A percentile compares a stretch with the other conserved stretches of the same genome.
Conservation (phyloP, 2,797 vertebrate species). For the Arrhamphus sclerolepis region DNA sequence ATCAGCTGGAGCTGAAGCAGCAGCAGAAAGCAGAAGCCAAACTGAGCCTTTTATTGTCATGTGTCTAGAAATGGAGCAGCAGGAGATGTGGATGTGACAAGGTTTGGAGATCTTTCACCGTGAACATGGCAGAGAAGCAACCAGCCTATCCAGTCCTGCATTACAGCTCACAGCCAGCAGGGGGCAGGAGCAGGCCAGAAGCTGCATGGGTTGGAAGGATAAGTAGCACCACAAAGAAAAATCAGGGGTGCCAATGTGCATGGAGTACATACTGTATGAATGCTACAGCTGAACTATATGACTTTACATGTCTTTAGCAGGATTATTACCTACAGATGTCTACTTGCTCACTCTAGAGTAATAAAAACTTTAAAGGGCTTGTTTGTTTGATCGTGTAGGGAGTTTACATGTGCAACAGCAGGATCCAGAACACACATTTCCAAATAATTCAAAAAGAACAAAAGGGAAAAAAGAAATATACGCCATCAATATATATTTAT, state of each 20-base stretch:
- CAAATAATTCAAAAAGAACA: background rate
- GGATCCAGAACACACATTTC: conserved; percentile 78
- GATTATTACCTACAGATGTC: conserved; percentile 18
- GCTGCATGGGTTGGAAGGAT: conserved; percentile 86
- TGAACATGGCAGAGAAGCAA: conserved; percentile 72
- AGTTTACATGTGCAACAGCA: conserved; percentile 56
- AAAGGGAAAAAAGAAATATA: conserved; percentile 4
- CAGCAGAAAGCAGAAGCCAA: background rate
- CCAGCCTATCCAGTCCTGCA: conserved; percentile 69
- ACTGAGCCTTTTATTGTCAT: background rate
- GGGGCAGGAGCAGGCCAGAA: conserved; percentile 68
- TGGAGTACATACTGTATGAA: conserved; percentile 42
- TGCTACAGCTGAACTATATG: conserved; percentile 24
- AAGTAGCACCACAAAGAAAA: conserved; percentile 72
- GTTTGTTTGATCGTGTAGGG: conserved; percentile 5
- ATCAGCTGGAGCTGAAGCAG: background rate
- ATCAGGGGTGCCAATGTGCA: conserved; percentile 55
- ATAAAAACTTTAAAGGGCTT: conserved; percentile 7
- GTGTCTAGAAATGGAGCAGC: conserved; percentile 17
- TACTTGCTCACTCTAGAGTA: background rate
- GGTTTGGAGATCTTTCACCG: conserved; percentile 66
- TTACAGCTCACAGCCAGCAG: conserved; percentile 60
- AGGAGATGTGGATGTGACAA: conserved; percentile 52
- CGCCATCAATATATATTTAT: conserved; percentile 1
- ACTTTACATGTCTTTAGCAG: conserved; percentile 8